A percentile compares a stretch with the other conserved stretches of the same genome.
Conservation (phyloP, 2,888 invertebrate species). For the Escarpia spicata region DNA sequence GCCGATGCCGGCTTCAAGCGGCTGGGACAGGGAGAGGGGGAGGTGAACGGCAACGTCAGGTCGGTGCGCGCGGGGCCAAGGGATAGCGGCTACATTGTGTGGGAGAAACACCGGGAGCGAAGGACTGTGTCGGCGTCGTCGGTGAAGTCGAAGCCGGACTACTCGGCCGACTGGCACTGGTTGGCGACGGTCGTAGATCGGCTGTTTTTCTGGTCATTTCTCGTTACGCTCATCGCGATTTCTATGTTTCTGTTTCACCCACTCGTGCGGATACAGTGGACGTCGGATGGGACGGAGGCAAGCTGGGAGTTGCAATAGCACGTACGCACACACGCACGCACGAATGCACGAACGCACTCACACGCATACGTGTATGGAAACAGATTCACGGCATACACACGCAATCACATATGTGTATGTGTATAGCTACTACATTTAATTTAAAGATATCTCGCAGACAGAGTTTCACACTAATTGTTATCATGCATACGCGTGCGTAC, state of each 20-base stretch:
- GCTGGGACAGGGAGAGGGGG: not conserved
- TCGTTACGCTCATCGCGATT: conserved; percentile 42
- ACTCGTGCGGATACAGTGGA: conserved; percentile 31
- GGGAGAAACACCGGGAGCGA: not conserved
- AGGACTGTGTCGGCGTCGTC: not conserved
- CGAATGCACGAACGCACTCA: no score
- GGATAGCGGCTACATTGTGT: not conserved
- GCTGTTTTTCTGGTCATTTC: conserved; percentile 47
- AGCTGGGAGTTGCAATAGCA: not conserved
- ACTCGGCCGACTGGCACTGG: conserved; percentile 43
- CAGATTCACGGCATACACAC: not conserved
- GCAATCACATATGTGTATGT: not conserved
- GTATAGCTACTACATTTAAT: not conserved
- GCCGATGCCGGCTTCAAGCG: not conserved
- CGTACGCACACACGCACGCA: not conserved
- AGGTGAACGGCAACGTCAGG: not conserved
- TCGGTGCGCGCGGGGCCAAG: not conserved
- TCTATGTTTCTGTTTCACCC: conserved; percentile 47
- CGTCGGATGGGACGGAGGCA: not conserved
- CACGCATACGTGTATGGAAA: not conserved
- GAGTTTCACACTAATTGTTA: not conserved
- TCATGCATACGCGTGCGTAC: not conserved
- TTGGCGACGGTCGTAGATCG: conserved; percentile 46
- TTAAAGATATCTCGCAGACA: not conserved
- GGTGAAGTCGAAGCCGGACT: not conserved